Conservation (phyloP, 2,888 invertebrate species). For the Protonemura montana region DNA sequence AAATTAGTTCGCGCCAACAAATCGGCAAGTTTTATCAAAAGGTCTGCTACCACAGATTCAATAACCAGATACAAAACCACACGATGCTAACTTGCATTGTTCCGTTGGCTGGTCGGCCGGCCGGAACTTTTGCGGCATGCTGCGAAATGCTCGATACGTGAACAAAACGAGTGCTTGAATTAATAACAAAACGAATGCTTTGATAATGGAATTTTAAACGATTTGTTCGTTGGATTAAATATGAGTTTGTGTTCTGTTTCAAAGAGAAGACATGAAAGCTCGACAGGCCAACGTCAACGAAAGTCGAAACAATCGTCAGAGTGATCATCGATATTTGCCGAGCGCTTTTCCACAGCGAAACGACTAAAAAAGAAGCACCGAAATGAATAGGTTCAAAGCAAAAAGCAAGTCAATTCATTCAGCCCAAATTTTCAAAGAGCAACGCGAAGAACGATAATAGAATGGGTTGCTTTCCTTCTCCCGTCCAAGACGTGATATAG, state of each 20-base stretch:
- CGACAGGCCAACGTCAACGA: neutral
- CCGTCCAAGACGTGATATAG: too few relatives aligned
- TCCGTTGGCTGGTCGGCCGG: too few relatives aligned
- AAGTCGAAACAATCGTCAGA: neutral
- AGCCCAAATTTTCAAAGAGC: too few relatives aligned
- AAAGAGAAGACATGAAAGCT: neutral
- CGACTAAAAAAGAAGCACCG: too few relatives aligned
- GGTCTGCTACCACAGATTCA: neutral
- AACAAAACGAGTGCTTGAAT: neutral
- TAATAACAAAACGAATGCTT: neutral
- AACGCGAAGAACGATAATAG: too few relatives aligned
- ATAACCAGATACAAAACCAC: neutral
- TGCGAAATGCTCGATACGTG: neutral
- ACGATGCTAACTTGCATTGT: neutral
- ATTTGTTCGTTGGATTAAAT: neutral
- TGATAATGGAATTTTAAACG: slow-evolving; percentile 7
- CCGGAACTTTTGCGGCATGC: neutral
- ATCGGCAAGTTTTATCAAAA: slow-evolving; percentile 10
- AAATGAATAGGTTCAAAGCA: too few relatives aligned
- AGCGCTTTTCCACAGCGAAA: neutral
- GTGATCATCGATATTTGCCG: neutral
- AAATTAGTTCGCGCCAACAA: neutral
- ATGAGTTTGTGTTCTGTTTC: neutral
- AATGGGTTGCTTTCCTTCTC: too few relatives aligned
- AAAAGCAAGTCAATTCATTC: too few relatives aligned